phyloP scores from a whole-genome alignment of 2,113 vertebrate species.

The Oophaga pumilio region DNA sequence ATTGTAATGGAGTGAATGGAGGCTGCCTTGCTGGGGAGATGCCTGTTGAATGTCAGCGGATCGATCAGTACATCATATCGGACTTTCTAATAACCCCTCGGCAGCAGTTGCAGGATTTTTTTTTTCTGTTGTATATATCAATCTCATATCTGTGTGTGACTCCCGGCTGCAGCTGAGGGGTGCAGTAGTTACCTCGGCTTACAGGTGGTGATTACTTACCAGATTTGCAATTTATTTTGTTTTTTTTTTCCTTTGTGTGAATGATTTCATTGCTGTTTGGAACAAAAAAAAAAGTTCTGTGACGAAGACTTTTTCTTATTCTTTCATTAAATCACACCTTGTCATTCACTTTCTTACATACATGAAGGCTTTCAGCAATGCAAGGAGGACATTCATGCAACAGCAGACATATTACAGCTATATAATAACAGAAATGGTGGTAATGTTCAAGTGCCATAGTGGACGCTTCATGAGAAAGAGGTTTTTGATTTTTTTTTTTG shows the following conservation, averaged over 20 bases:
- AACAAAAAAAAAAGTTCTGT: conserved; percentile 15
- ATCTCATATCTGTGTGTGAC: conserved; percentile 13
- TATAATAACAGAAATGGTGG: neutral
- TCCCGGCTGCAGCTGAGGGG: conserved; percentile 39
- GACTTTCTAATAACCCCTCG: conserved; percentile 9
- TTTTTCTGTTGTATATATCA: conserved; percentile 46
- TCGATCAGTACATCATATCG: neutral
- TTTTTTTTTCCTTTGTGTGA: conserved; percentile 23
- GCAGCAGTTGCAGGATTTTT: conserved; percentile 4
- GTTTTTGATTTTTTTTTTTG: neutral
- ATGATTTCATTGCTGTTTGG: conserved; percentile 51
- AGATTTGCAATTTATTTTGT: conserved; percentile 33
- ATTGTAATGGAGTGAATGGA: conserved; percentile 4
- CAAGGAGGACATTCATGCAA: neutral
- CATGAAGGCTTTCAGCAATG: neutral
- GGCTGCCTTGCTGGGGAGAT: neutral
- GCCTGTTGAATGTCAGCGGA: conserved; percentile 13
- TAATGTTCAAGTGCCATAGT: neutral
- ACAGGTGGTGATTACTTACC: conserved; percentile 39
- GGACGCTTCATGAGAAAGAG: neutral
- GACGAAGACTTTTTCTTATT: neutral
- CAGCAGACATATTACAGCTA: neutral
- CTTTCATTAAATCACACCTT: neutral
- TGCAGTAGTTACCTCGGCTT: neutral
- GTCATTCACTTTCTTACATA: neutral